These are phyloP conservation scores for Oryzias melastigma DNA, from an alignment of 2,113 vertebrate genomes.

Conservation along the genomic window DNA sequence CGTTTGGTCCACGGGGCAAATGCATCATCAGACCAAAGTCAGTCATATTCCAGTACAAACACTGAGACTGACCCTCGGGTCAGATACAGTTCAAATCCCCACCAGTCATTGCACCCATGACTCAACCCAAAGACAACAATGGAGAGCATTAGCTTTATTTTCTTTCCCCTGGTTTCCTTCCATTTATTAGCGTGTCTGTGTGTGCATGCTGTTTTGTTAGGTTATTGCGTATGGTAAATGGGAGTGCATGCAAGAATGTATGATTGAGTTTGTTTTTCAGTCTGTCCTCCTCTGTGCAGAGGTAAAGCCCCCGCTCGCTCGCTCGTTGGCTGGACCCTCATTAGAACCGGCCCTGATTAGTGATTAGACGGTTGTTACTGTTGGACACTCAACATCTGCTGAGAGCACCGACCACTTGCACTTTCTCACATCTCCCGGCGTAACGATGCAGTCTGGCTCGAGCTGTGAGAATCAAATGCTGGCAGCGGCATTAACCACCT, in stretches of 20 bases:
- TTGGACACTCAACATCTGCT: constrained; percentile 64
- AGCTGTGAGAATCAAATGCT: constrained; percentile 43
- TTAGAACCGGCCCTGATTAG: constrained; percentile 58
- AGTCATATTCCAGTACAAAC: constrained; percentile 69
- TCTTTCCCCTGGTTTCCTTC: constrained; percentile 50
- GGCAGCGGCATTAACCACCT: constrained; percentile 37
- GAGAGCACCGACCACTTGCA: constrained; percentile 28
- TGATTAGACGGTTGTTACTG: constrained; percentile 64
- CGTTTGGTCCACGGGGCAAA: constrained; percentile 58
- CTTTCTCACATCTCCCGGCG: constrained; percentile 37
- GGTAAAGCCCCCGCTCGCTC: constrained; percentile 24
- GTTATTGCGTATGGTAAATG: constrained; percentile 40
- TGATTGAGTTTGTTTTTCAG: constrained; percentile 36
- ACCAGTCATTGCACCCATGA: constrained; percentile 56
- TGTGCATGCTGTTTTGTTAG: constrained; percentile 17
- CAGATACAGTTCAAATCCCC: constrained; percentile 62
- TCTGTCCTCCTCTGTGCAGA: constrained; percentile 4
- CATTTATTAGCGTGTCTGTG: constrained; percentile 34
- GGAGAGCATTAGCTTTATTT: constrained; percentile 57
- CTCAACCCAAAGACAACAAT: constrained; percentile 68
- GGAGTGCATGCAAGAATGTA: constrained; percentile 17
- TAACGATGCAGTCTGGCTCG: constrained; percentile 16
- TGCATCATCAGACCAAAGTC: constrained; percentile 69
- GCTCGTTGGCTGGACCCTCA: constrained; percentile 28
- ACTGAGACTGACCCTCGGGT: constrained; percentile 51